Base-by-base conservation (phyloP, 2,113 vertebrate genomes). In the Barbus barbus region DNA sequence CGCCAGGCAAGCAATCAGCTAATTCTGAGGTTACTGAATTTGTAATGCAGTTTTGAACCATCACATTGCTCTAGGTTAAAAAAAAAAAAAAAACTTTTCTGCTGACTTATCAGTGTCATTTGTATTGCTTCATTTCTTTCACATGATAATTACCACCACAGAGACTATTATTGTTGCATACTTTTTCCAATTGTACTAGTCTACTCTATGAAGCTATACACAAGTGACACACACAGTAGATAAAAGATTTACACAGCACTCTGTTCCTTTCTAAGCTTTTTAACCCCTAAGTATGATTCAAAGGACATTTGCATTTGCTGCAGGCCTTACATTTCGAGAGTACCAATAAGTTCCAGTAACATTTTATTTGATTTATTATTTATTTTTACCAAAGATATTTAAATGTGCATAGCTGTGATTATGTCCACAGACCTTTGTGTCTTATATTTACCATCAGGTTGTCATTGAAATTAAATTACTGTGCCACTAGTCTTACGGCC, bases 61-160 rank as follows among this genome's bases (percentile, higher is more conserved):
- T 31, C 7, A 51, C 8, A 4, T 41, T 71, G 9, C 20, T 71
- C 33, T 38, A n/a, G 16, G 5, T 58, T 58, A 58, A 8, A 16
- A 36, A 58, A 56, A 56, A 58, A 8, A 16, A 36, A 58, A 56
- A 56, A 11, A n/a, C 0, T 36, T 51, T 76, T 36, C 31, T 58
- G 31, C 31, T 78, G 75, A 31, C 53, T 78, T 14, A 26, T 58
- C 58, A 63, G 38, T 26, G 38, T 63, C 14, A 41, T 63, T 8
- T 44, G n/a, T 79, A 79, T 79, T 46, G 77, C 77, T 79, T 79
- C 9, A 63, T 63, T 63, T 44, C 4, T 44, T 44, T 63, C 58
- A 12, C 53, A 60, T 79, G 4, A 79, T 78, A 16, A 79, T 78
- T 60, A 60, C 18, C 46, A 36, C 18, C 46, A 44, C 9, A 44